These are phyloP conservation scores for Orientallactaga bullata DNA, from an alignment of 2,113 vertebrate species.

Conservation along the genomic window DNA sequence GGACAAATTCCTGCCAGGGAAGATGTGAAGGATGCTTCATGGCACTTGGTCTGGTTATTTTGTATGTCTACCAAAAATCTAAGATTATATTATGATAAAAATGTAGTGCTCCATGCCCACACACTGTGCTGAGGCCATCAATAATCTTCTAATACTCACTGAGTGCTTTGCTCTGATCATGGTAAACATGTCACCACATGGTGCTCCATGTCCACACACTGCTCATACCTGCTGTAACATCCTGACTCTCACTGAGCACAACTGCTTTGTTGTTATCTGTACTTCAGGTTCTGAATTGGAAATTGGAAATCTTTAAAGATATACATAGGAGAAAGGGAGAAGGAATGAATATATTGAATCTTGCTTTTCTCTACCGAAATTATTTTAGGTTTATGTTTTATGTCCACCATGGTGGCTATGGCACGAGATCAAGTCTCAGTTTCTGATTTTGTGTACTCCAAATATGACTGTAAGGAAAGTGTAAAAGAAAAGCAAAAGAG, in stretches of 20 bases:
- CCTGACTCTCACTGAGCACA: too few relatives aligned
- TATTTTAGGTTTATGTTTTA: background rate
- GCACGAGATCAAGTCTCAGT: background rate
- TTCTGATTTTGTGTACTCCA: background rate
- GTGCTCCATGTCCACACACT: too few relatives aligned
- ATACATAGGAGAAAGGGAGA: background rate
- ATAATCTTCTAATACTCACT: background rate
- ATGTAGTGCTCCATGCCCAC: background rate
- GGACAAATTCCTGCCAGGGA: background rate
- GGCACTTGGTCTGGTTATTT: background rate
- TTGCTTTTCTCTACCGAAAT: background rate
- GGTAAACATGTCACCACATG: too few relatives aligned
- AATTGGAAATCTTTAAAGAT: slow-evolving; percentile 8
- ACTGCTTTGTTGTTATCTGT: background rate
- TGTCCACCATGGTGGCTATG: background rate
- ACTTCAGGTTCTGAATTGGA: slow-evolving; percentile 2
- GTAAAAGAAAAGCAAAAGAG: too few relatives aligned
- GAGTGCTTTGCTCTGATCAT: too few relatives aligned
- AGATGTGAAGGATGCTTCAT: background rate
- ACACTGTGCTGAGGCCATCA: background rate
- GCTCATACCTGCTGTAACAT: too few relatives aligned
- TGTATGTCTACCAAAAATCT: background rate
- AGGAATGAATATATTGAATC: background rate
- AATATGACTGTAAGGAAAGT: background rate
- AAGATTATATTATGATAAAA: background rate